Conservation (phyloP, 2,113 vertebrate genomes). For the Xenotilapia flavipinnis region DNA sequence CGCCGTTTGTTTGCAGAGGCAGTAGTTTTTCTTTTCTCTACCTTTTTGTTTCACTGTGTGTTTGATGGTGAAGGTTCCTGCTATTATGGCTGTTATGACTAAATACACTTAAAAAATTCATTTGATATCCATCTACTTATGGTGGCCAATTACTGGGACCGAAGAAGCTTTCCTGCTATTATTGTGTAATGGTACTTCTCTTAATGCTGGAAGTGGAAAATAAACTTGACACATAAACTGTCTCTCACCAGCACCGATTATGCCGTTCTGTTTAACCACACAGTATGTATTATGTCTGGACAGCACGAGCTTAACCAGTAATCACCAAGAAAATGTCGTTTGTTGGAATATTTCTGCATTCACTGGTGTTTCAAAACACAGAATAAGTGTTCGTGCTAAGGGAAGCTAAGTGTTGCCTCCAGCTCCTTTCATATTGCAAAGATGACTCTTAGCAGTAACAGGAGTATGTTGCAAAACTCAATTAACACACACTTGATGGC, state of each 20-base stretch:
- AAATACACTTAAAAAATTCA: background rate
- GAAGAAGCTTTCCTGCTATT: background rate
- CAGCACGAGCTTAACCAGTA: background rate
- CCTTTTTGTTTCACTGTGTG: background rate
- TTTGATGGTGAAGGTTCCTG: background rate
- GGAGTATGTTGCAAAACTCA: background rate
- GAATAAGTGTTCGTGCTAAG: background rate
- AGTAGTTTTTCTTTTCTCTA: background rate
- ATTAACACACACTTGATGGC: background rate
- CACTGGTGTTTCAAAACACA: background rate
- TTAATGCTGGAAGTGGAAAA: background rate
- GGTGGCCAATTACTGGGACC: background rate
- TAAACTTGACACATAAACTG: background rate
- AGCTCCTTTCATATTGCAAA: background rate
- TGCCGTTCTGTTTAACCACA: background rate
- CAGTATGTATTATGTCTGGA: background rate
- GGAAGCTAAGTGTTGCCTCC: background rate
- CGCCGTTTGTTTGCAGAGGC: rapidly evolving
- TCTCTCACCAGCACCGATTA: background rate
- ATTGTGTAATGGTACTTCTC: background rate
- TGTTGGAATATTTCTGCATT: background rate
- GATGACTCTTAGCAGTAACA: background rate
- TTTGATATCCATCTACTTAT: background rate
- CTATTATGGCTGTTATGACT: background rate
- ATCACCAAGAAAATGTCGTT: background rate